Base-by-base conservation (phyloP, 2,888 invertebrate species). In the Drymonia ruficornis region DNA sequence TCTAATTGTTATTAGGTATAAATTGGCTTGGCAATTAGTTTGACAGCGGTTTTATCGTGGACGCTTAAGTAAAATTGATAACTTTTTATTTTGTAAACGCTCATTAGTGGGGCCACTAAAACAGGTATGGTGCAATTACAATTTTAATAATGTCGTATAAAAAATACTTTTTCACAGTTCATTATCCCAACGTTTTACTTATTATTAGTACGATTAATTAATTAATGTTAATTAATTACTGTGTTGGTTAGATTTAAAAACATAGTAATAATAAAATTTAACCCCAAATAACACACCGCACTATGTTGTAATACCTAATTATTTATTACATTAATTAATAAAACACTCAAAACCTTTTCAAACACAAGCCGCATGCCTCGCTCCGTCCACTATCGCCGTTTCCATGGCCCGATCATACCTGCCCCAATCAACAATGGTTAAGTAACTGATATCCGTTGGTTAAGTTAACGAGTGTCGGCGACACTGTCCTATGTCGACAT, bases 51-150 rank as follows among this genome's bases (percentile, higher is more conserved):
- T 16, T 28, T 16, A 29, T 29, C 31, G 18, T 18, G 34, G 18
- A 18, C 12, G 12, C 12, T 47, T 34, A 47, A 18, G 34, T 47
- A n/a, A 31, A 57, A 58, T 56, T 54, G 55, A 63, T 66, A 63
- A 52, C 43, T 46, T 49, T 59, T 64, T 66, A 64, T 62, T 66
- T 61, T 54, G 47, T 66, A 49, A 56, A 56, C 61, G 61, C 56
- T 66, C 63, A 60, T 66, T 55, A 61, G 52, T 44, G 54, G 28
- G 61, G 55, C 52, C 61, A 53, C 54, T 49, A 65, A 53, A 53
- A 38, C 31, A 1, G 23, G n/a, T n/a, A 15, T 13, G n/a, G 18
- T 43, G 12, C n/a, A n/a, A n/a, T 18, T 9, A 42, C 16, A 42
- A n/a, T n/a, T n/a, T 2, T 15, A 15, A n/a, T 0, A 6, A 38